Evolutionary conservation across 2,113 vertebrate genomes (phyloP).

Genomic region (Epinephelus lanceolatus): DNA sequence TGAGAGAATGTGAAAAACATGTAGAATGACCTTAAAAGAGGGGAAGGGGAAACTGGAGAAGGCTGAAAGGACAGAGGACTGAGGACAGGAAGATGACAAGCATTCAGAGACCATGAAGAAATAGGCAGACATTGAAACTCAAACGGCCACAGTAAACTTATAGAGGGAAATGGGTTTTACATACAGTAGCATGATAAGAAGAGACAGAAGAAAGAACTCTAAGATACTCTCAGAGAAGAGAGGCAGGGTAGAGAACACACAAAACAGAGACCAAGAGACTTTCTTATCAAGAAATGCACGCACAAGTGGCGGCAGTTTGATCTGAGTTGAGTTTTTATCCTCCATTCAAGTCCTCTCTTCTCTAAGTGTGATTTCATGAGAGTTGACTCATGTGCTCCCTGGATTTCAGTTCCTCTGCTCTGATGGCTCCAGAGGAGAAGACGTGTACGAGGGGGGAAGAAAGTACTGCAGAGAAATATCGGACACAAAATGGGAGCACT

Average conservation of each 20-base stretch:
- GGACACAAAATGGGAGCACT: neutral
- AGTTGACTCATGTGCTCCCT: neutral
- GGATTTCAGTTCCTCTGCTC: neutral
- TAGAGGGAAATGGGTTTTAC: neutral
- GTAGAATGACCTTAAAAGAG: neutral
- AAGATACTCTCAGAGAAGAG: too few relatives aligned
- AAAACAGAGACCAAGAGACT: neutral
- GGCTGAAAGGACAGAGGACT: neutral
- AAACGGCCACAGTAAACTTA: neutral
- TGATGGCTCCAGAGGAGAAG: neutral
- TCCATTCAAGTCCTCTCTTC: neutral
- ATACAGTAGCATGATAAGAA: neutral
- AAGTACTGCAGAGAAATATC: neutral
- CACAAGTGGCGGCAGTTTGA: neutral
- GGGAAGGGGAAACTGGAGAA: neutral
- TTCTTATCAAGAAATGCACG: neutral
- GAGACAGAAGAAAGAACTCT: too few relatives aligned
- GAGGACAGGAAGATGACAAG: slow-evolving; percentile 1
- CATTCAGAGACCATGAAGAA: neutral
- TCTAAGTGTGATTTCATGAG: neutral
- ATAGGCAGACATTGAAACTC: neutral
- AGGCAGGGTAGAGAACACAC: neutral
- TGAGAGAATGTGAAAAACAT: neutral
- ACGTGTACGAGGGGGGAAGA: neutral
- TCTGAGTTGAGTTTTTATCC: neutral